Percentiles rank a stretch among this genome's conserved stretches.
phyloP scores from a whole-genome alignment of 2,888 invertebrate species.

The Pycnomerus fuliginosus region DNA sequence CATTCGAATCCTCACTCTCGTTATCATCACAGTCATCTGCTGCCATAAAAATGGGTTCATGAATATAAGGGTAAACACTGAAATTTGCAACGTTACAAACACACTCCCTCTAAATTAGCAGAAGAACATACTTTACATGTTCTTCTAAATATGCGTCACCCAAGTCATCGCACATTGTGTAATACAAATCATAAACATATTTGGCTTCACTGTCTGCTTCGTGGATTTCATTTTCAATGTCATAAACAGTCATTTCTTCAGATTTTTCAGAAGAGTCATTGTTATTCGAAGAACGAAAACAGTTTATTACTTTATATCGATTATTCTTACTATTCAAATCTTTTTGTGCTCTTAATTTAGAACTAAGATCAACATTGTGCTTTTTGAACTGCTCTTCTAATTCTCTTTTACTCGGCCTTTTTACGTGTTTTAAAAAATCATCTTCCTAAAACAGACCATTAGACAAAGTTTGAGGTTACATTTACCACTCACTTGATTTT shows the following conservation, averaged over 20 bases:
- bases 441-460: slow-evolving; percentile 49
- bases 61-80: not conserved
- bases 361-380: slow-evolving; percentile 51
- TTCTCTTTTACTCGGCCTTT: slow-evolving; percentile 54
- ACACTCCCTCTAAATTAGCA: slow-evolving; percentile 2
- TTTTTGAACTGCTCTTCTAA: slow-evolving; percentile 56
- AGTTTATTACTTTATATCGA: slow-evolving; percentile 63
- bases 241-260: slow-evolving; percentile 55
- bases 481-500: slow-evolving; percentile 58
- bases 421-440: slow-evolving; percentile 51
- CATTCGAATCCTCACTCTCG: slow-evolving; percentile 73
- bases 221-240: slow-evolving; percentile 55
- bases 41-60: slow-evolving; percentile 1
- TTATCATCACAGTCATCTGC: slow-evolving; percentile 47
- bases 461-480: slow-evolving; percentile 10
- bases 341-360: slow-evolving; percentile 53
- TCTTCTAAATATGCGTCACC: slow-evolving; percentile 52
- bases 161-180: slow-evolving; percentile 56
- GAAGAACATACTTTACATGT: slow-evolving; percentile 43
- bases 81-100: not conserved
- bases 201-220: slow-evolving; percentile 30
- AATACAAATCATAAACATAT: slow-evolving; percentile 67
- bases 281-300: slow-evolving; percentile 53
- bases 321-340: slow-evolving; percentile 54
- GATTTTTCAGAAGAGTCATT: slow-evolving; percentile 30